Conservation (phyloP, 2,888 invertebrate species). For the Melanargia galathea region DNA sequence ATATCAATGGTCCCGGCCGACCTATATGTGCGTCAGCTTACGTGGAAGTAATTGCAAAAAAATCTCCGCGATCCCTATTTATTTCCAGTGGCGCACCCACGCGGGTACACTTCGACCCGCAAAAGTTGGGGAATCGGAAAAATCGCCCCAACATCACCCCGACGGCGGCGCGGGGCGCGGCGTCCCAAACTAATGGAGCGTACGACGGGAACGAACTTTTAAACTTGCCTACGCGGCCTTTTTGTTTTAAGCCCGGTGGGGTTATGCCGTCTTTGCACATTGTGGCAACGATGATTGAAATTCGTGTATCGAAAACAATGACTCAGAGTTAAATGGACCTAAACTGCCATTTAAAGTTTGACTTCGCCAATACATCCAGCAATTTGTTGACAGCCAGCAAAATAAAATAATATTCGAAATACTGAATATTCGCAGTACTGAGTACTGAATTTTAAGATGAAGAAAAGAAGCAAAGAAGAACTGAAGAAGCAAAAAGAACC, state of each 20-base stretch:
- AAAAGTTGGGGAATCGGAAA: conserved; percentile 63
- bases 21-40: conserved; percentile 33
- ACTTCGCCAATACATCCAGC: no score
- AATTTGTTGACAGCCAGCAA: no score
- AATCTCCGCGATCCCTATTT: conserved; percentile 61
- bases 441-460: no score
- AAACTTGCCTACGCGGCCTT: conserved; percentile 48
- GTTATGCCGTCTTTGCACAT: no score
- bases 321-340: no score
- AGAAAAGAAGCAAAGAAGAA: no score
- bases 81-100: conserved; percentile 55
- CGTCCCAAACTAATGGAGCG: conserved; percentile 70
- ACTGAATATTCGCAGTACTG: no score
- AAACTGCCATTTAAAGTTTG: no score
- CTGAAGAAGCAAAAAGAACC: no score
- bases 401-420: no score
- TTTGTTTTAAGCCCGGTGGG: conserved; percentile 36
- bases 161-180: conserved; percentile 54
- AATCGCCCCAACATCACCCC: conserved; percentile 55
- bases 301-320: no score
- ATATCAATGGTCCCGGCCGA: conserved; percentile 6
- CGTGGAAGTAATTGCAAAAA: conserved; percentile 45
- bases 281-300: no score
- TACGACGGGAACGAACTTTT: conserved; percentile 64
- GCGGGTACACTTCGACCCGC: conserved; percentile 50